phyloP scores from a whole-genome alignment of 1,140 invertebrate species.

The Caenorhabditis remanei region DNA sequence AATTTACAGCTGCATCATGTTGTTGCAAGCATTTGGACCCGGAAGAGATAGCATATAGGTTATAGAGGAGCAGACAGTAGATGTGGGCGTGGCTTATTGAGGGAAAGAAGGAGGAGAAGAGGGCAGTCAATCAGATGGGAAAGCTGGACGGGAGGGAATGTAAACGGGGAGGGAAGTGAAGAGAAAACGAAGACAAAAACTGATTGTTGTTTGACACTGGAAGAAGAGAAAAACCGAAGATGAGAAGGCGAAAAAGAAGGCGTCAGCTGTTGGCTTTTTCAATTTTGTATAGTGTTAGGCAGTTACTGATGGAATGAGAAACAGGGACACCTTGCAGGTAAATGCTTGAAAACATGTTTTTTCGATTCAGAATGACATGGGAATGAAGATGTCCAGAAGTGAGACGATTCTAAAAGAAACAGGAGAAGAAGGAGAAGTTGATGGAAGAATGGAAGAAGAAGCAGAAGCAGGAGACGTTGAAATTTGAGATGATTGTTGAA shows the following conservation, averaged over 20 bases:
- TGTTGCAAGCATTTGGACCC: constrained; percentile 34
- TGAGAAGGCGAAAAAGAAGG: constrained; percentile 12
- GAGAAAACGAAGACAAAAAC: constrained; percentile 45
- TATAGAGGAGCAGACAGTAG: constrained; percentile 25
- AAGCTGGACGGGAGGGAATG: constrained; percentile 27
- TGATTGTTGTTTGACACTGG: constrained; percentile 57
- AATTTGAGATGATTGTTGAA: not conserved
- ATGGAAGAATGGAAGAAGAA: not conserved
- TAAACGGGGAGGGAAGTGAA: not conserved
- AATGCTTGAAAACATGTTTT: constrained; percentile 45
- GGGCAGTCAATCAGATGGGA: constrained; percentile 55
- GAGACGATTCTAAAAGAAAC: not conserved
- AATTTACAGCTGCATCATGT: constrained; percentile 52
- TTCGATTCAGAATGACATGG: not conserved
- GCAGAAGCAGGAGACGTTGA: not conserved
- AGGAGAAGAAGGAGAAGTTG: not conserved
- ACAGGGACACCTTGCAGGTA: not conserved
- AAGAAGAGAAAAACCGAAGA: constrained; percentile 52
- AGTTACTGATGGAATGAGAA: constrained; percentile 11
- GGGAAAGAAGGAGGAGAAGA: constrained; percentile 33
- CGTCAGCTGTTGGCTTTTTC: constrained; percentile 46
- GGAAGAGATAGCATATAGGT: constrained; percentile 12
- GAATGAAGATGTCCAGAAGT: not conserved
- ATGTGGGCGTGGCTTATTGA: constrained; percentile 3
- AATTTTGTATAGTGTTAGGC: constrained; percentile 53